Base-by-base conservation (phyloP, 2,888 invertebrate genomes). In the Drosophila greeni region DNA sequence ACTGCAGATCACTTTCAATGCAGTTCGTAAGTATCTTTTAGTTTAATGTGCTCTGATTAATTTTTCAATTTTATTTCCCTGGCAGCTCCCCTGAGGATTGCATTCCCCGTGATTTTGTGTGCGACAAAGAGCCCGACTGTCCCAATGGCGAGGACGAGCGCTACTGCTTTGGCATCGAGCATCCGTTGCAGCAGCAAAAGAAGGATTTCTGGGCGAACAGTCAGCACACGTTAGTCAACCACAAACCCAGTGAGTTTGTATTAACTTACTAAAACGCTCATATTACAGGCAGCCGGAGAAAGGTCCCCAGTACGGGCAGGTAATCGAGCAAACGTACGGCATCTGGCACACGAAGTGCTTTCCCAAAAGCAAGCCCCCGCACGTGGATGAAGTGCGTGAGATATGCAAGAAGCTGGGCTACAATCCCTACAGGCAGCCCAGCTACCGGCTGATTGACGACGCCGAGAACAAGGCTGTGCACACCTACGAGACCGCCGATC, bases 121-220 rank as follows among this genome's bases (percentile, higher is more conserved):
- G 95, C 84, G 95, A 95, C 83, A 93, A 92, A n/a, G 87, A 91
- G 8, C 76, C 86, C 0, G 95, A 96, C 82, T 96, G 95, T 85
- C 92, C 92, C 0, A 90, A 92, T 61, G 93, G 92, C 7, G 93
- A 94, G 72, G 95, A 96, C 79, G 95, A 95, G 85, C 85, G 85
- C 8, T 87, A 89, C 6, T 95, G 95, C 82, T 90, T 91, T 52
- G 92, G 88, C 12, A 82, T 92, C 36, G 89, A 89, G 70, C 77
- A 88, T 16, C 82, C 86, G 7, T 52, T 85, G 61, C 58, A 74
- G 58, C 74, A 77, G 23, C 66, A 70, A n/a, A 73, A 64, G 11
- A 42, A 60, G 14, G 65, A 72, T 23, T 69, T 66, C 33, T 69
- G 68, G 59, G 40, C 66, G 1, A 29, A 49, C 4, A 49, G 37